These are phyloP conservation scores for Tiliacea aurago DNA, from an alignment of 2,888 invertebrate species.

Conservation along the genomic window DNA sequence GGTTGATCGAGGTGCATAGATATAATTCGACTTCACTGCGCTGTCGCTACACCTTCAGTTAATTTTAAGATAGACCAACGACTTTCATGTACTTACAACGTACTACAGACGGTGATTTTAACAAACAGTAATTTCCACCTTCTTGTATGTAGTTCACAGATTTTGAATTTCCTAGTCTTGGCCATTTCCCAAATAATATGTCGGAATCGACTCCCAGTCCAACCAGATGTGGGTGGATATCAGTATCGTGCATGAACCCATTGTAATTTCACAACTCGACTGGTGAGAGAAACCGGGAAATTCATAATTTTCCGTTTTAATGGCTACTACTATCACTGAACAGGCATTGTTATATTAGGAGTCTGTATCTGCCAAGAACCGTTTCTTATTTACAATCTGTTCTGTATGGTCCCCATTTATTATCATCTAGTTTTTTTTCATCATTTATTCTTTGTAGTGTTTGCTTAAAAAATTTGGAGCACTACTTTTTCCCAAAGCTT, in stretches of 20 bases:
- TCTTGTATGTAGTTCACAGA: conserved; percentile 28
- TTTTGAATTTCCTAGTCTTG: conserved; percentile 44
- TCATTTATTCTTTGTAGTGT: neutral
- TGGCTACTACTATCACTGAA: neutral
- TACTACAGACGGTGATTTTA: conserved; percentile 8
- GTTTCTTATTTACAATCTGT: neutral
- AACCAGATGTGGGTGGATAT: conserved; percentile 47
- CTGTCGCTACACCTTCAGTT: conserved; percentile 58
- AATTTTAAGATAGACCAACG: conserved; percentile 60
- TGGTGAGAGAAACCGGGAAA: conserved; percentile 4
- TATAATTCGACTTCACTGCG: conserved; percentile 66
- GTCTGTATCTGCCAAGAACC: neutral
- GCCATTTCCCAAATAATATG: conserved; percentile 51
- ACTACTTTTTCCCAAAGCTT: neutral
- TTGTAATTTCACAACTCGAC: conserved; percentile 32
- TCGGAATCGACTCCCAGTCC: conserved; percentile 29
- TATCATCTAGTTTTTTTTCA: neutral
- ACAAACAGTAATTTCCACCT: conserved; percentile 16
- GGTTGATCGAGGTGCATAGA: conserved; percentile 70
- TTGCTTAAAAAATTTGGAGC: neutral
- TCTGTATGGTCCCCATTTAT: neutral
- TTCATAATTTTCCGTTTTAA: no score
- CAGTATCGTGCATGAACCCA: conserved; percentile 33
- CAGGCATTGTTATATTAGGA: neutral
- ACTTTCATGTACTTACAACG: conserved; percentile 19